Evolutionary conservation across 2,113 vertebrate species (phyloP), one percentile per base, ranked within the genome.

Genomic region (Chauna torquata): DNA sequence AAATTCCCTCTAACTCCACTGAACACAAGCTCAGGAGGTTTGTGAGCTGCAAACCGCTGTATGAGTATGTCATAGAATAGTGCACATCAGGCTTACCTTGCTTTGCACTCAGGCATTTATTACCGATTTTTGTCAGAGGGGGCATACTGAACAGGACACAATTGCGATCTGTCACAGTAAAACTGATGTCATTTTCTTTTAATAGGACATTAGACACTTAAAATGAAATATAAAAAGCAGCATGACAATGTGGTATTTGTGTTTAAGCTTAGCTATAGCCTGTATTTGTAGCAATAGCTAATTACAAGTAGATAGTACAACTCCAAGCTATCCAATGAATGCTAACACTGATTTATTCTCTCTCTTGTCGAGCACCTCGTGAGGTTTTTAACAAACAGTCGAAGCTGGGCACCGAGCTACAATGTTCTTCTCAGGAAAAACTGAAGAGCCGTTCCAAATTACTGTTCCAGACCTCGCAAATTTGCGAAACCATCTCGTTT

Each of bases 241-340:
- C 1, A 3, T 16, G 24, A 36, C 22, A 44, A 2, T 32, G 34
- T 34, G 13, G 12, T 34, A 4, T 11, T 4, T 47, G 3, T 25
- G 6, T 42, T 34, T 28, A 32, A 80, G 12, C 8, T 49, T 75
- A 55, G 17, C 11, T 55, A 20, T 18, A 8, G 9, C 55, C 17
- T 1, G 34, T 44, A 10, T 32, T 11, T 42, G 12, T 25, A 44
- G n/a, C 5, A 49, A 9, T 7, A n/a, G 19, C 19, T 62, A 38
- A 64, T 32, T 62, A 57, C 75, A 58, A 22, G 4, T 25, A 18
- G 11, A 4, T 50, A 12, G 57, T 17, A 17, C 23, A 58, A 70
- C 49, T 15, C 19, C 28, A 38, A 14, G 7, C 27, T 86, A 42
- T 16, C 44, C 2, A 7, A 30, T 44, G 6, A 10, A 34, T 23